A percentile compares a stretch with the other conserved stretches of the same genome.
Conservation (phyloP, 2,113 vertebrate genomes). For the Pyrgilauda ruficollis region DNA sequence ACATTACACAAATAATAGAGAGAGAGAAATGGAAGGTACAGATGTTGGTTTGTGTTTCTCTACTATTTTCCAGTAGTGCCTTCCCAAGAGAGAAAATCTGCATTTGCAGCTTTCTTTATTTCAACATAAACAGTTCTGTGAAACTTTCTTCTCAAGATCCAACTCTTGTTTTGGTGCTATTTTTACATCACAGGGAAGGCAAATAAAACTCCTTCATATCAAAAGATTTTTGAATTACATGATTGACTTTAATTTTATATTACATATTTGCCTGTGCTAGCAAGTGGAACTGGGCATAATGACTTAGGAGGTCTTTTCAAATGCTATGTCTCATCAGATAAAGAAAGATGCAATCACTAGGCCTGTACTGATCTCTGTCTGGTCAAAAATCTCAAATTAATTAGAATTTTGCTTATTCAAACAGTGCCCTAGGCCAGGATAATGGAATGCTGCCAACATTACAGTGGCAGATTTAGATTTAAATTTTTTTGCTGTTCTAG, state of each 20-base stretch:
- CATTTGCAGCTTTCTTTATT: not conserved
- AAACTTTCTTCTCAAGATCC: not conserved
- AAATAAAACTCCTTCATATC: not conserved
- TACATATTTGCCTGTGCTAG: not conserved
- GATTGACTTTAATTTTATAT: not conserved
- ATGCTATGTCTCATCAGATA: not conserved
- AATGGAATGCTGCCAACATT: not conserved
- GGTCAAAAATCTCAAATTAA: not conserved
- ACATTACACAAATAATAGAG: not conserved
- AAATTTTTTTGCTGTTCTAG: not conserved
- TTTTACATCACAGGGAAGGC: not conserved
- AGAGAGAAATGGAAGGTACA: not conserved
- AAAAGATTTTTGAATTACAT: not conserved
- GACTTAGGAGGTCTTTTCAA: not conserved
- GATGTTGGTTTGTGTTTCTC: not conserved
- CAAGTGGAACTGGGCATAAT: not conserved
- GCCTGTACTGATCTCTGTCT: not conserved
- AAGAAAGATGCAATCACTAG: not conserved
- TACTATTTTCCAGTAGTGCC: not conserved
- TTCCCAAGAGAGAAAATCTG: not conserved
- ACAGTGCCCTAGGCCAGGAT: not conserved
- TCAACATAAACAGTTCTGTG: not conserved
- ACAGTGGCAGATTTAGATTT: not conserved
- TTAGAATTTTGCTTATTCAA: not conserved
- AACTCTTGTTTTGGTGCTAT: not conserved